Base-by-base conservation (phyloP, 2,113 vertebrate genomes). In the Corythornis madagascariensis region DNA sequence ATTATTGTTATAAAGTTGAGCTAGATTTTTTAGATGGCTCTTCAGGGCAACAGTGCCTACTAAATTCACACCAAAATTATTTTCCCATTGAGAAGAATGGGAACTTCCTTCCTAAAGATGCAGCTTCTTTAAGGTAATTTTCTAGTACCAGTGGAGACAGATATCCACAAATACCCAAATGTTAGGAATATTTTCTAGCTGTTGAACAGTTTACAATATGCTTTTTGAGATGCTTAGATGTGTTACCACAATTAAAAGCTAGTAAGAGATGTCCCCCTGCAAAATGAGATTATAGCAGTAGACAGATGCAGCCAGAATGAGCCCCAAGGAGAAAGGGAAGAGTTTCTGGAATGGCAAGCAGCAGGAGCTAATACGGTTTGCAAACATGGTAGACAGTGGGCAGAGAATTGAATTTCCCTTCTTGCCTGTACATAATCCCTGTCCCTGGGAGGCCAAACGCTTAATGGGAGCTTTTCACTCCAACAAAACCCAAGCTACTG, bases 231-330 rank as follows among this genome's bases (percentile, higher is more conserved):
- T 65, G 70, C 42, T 92, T 91, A 25, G 65, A 50, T 77, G 25
- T 78, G 48, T 48, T 29, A 35, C 61, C 43, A 69, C 50, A 25
- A 90, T 72, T 80, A 64, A 95, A 96, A 96, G 66, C 82, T 84
- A 75, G 21, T 74, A 45, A 66, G 70, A 74, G 63, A 78, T 42
- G 78, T 69, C 48, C 57, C 57, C 56, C 88, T 66, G 55, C 87
- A 91, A 75, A 94, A 92, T 65, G 83, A 55, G 88, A 92, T 94
- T 90, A 89, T 43, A 69, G 90, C 55, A 90, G 81, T 64, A 89
- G 91, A 55, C 92, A 96, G 95, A 95, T 97, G 92, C 83, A 79
- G 93, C 83, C 87, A 89, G 92, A 91, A 78, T 59, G 61, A 91
- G 86, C 61, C 90, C 38, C 43, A 22, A 86, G 59, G 94, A 63